Base-by-base conservation (phyloP, 2,888 invertebrate species). In the Abrostola tripartita region DNA sequence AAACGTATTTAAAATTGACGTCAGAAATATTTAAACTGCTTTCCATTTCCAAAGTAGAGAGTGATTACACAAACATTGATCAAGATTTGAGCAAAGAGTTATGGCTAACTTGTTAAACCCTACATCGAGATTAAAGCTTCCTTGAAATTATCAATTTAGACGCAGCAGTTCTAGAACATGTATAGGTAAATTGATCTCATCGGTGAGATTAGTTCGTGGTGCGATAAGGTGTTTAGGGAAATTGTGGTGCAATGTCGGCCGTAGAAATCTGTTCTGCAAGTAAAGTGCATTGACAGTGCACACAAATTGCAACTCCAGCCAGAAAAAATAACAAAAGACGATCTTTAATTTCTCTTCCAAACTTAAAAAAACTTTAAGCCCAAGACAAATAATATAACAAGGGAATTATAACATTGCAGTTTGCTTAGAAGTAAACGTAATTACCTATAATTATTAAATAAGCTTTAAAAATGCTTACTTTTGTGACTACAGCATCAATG, bases 21-120 rank as follows among this genome's bases (percentile, higher is more conserved):
- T 47, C 12, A 14, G 42, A 64, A 70, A 54, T 38, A 53, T 51
- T 64, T 60, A 42, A 60, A 62, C 52, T 55, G 60, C 50, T 62
- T 65, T 62, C 73, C 61, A 55, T 65, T 76, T 59, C 5, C 51
- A 61, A 61, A 62, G 63, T 55, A 52, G 14, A 61, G 75, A 58
- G 38, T 55, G 61, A 78, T 66, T 68, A 66, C 72, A 71, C 52
- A 68, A 72, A 55, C 55, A 65, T 65, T 76, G 70, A 76, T 75
- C 75, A 69, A 76, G 77, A 75, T 75, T 47, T 35, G 36, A 62
- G 54, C 50, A 38, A 61, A 60, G 65, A 74, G 74, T 75, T 75
- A 75, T 73, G 61, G 53, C 55, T 40, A 67, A 68, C 69, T 73
- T 54, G 77, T 73, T 73, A 76, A 76, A 76, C 73, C 60, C 65